Base-by-base conservation (phyloP, 2,888 invertebrate genomes). In the Dromius quadrimaculatus region DNA sequence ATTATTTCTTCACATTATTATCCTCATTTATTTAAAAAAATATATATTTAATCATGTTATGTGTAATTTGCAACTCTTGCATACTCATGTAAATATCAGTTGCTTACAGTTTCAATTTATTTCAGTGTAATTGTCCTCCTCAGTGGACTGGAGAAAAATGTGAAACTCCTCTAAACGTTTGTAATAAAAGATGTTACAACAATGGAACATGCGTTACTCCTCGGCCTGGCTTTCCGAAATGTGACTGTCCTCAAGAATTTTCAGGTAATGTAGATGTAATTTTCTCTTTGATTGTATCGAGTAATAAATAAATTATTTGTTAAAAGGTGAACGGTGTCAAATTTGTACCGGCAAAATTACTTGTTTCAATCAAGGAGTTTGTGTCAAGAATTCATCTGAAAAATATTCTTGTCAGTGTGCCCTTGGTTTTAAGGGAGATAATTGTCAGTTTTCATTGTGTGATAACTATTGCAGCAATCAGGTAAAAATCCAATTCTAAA, bases 101-200 rank as follows among this genome's bases (percentile, higher is more conserved):
- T n/a, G n/a, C n/a, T n/a, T n/a, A n/a, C n/a, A n/a, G n/a, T n/a
- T n/a, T n/a, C n/a, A n/a, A 71, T 41, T 79, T 78, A 9, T 76
- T 82, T 15, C 82, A 86, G 78, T 90, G 90, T 75, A 84, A 82
- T 66, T 91, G 91, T 75, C 86, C 85, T 0, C 82, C 87, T 0
- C 85, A 87, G 50, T 91, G 88, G 87, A 87, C 87, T 0, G 91
- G 91, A 0, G 85, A 86, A 45, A 82, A 86, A 6, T 91, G 91
- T 79, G 89, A 90, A 77, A 86, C 84, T 1, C 86, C 87, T 0
- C 83, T 87, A 5, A 83, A 85, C 17, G 79, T 85, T 45, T 90
- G 89, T 76, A 84, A 85, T 45, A 82, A 81, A 72, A 83, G 84
- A 65, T 89, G 89, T 74, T 84, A 84, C 73, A 89, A 90, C 76